phyloP scores from a whole-genome alignment of 2,797 vertebrate species.

The Brotogeris chrysoptera region DNA sequence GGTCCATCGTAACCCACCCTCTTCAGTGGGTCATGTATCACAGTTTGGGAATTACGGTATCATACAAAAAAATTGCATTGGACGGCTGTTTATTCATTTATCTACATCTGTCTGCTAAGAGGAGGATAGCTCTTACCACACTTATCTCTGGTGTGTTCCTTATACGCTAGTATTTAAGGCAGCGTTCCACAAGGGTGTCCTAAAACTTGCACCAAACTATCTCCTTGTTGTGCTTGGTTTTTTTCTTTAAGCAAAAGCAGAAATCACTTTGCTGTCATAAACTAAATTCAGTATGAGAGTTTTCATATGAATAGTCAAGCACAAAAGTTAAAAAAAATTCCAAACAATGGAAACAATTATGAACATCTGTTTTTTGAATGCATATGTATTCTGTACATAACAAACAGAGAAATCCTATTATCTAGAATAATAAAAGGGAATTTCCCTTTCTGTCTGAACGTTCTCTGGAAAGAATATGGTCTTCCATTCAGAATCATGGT shows the following conservation, averaged over 20 bases:
- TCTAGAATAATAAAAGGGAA: conserved; percentile 55
- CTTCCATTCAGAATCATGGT: not conserved
- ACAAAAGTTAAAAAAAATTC: conserved; percentile 46
- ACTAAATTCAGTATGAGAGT: conserved; percentile 8
- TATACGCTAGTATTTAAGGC: not conserved
- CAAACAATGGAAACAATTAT: conserved; percentile 47
- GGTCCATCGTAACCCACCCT: not conserved
- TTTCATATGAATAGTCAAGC: conserved; percentile 54
- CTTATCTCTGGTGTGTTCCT: not conserved
- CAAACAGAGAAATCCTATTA: conserved; percentile 48
- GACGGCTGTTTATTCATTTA: not conserved
- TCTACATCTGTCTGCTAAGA: not conserved
- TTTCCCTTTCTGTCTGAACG: conserved; percentile 51
- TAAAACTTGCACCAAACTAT: not conserved
- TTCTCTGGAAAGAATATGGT: not conserved
- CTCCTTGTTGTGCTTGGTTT: not conserved
- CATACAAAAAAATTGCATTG: not conserved
- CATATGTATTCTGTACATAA: conserved; percentile 62
- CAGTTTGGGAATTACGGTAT: not conserved
- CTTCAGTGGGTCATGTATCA: not conserved
- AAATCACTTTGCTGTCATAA: conserved; percentile 47
- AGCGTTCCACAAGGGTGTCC: not conserved
- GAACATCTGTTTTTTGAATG: conserved; percentile 40
- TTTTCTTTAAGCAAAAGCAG: conserved; percentile 14
- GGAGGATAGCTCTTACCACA: not conserved